Base-by-base conservation (phyloP, 1,140 invertebrate genomes). In the Brachystomella parvula region DNA sequence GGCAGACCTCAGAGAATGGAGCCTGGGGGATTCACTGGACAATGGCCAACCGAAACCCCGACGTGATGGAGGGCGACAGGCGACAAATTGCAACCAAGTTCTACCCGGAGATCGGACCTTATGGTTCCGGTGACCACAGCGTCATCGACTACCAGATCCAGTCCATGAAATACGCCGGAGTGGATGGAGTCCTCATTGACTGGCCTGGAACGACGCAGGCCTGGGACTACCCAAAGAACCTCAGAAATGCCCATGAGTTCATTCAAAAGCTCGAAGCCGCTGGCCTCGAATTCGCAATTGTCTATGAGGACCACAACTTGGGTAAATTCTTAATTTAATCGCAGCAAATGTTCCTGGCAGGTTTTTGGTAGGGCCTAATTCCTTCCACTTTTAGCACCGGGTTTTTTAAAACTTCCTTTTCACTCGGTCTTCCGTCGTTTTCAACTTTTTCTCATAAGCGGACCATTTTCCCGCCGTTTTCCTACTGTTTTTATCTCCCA, bases 11-110 rank as follows among this genome's bases (percentile, higher is more conserved):
- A 44, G 9, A 60, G 3, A 21, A 57, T 57, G 58, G 58, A 3
- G 3, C 6, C 2, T 67, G 65, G 61, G 65, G 60, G n/a, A 32
- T 47, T 9, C 65, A 66, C 21, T 66, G 69, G 69, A 70, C 69
- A 1, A 70, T 70, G 69, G 69, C 65, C 1, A 64, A 32, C 24
- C 39, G 47, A 53, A 64, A 70, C 59, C 69, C 69, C 0, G 65
- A 70, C 44, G 59, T 63, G 21, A 47, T 70, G 6, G 64, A 47
- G 1, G 61, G 35, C 21, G 64, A 44, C 0, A 59, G 32, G 31
- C 26, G 61, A 15, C 61, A 65, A 62, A 66, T 66, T 47, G 69
- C 69, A 17, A 31, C 62, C 29, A 58, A 70, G 30, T 70, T 67
- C 49, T 70, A 70, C 33, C 69, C 69, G 0, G 49, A 64, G 24